Conservation (phyloP, 92 coral and sea anemone species). For the Phenganax marumi region DNA sequence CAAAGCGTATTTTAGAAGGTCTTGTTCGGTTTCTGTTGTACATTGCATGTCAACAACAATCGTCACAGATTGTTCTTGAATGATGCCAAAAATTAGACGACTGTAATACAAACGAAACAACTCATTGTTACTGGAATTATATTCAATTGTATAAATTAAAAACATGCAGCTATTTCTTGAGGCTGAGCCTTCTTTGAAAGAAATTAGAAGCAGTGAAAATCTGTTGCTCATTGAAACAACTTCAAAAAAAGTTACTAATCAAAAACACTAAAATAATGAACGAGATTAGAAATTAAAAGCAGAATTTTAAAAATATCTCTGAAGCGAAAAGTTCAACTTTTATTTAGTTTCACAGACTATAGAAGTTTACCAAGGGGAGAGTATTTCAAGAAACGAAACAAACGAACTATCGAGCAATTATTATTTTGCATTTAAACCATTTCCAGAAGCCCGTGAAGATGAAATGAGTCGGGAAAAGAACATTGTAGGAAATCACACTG, state of each 20-base stretch:
- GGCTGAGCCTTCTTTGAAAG: no score
- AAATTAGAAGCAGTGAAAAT: no score
- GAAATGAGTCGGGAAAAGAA: background rate
- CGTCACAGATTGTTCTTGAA: slow-evolving; percentile 78
- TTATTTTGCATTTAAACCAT: no score
- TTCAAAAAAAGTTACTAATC: no score
- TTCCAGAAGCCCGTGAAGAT: no score
- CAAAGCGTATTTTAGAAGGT: slow-evolving; percentile 75
- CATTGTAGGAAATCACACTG: background rate
- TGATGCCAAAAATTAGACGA: slow-evolving; percentile 90
- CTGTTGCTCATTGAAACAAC: no score
- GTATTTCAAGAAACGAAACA: no score
- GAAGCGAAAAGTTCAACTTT: no score
- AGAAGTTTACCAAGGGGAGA: no score
- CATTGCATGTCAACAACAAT: slow-evolving; percentile 80
- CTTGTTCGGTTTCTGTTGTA: slow-evolving; percentile 73
- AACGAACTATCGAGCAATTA: no score
- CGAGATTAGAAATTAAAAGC: background rate
- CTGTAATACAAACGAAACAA: slow-evolving; percentile 46
- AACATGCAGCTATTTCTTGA: background rate
- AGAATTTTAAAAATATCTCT: no score
- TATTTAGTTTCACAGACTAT: no score
- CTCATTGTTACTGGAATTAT: background rate
- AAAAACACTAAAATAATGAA: background rate
- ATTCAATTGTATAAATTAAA: background rate